Base-by-base conservation (phyloP, 2,888 invertebrate species). In the Drosophila cognata region DNA sequence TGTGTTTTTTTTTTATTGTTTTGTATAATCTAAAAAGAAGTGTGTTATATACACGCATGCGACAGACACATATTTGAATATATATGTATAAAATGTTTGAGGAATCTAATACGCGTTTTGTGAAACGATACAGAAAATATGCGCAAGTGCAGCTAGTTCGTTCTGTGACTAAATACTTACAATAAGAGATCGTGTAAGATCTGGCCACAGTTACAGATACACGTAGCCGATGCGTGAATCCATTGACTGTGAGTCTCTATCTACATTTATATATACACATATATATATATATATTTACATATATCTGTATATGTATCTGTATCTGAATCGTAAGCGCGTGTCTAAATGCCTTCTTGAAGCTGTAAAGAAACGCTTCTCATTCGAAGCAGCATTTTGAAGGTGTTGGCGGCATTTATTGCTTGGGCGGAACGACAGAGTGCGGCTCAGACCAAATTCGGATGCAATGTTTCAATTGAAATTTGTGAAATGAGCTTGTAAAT, bases 401-500 rank as follows among this genome's bases (percentile, higher is more conserved):
- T 87, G 88, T 75, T 64, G 58, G 36, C 51, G 72, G 61, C 57
- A 64, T 56, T 46, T 46, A 46, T 16, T 16, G 21, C 16, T 46
- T 71, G 51, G 28, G 4, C 35, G n/a, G 28, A 56, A 28, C 11
- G 55, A 43, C 46, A 58, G 52, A 72, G 62, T 73, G 73, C 60
- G 67, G 69, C 57, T 46, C 63, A 48, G 52, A 25, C 84, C 89
- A 74, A 88, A 83, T 74, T 79, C 64, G 76, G 72, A 52, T 71
- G 78, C 72, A 85, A 80, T 85, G 81, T 74, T 85, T 78, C 86
- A 80, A 84, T 85, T 85, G 77, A 78, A 64, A 65, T 36, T 25
- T 53, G 57, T 64, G 58, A 46, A 75, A 60, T 76, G 53, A 55
- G 60, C 56, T 56, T 59, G 46, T 46, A 53, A 81, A 66, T 48